Conservation (phyloP, 2,113 vertebrate genomes). For the Gymnogyps californianus region DNA sequence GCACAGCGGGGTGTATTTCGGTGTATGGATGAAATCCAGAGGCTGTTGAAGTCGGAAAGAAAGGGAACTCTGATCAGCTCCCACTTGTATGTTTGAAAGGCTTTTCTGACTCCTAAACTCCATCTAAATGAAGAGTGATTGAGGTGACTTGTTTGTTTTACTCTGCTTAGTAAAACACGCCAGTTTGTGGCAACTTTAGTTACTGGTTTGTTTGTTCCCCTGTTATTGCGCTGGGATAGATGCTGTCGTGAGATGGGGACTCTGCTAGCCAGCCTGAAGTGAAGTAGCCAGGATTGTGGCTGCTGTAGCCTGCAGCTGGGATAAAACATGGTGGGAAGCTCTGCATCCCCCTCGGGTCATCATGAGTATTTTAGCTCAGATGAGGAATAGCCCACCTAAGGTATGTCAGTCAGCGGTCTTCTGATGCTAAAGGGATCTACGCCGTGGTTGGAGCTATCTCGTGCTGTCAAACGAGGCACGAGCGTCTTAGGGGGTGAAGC, state of each 20-base stretch:
- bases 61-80: not conserved
- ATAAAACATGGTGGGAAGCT: not conserved
- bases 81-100: not conserved
- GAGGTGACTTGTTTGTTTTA: not conserved
- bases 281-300: not conserved
- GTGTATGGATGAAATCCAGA: not conserved
- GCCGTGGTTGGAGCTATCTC: not conserved
- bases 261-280: not conserved
- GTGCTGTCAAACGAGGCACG: not conserved
- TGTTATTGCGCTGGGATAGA: not conserved
- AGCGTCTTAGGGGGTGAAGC: not conserved
- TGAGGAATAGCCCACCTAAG: not conserved
- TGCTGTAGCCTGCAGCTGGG: not conserved
- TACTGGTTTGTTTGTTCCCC: not conserved
- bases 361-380: not conserved
- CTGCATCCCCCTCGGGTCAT: not conserved
- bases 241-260: accelerated
- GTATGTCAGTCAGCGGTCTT: not conserved
- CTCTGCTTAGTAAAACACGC: not conserved
- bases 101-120: not conserved
- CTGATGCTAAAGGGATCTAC: not conserved
- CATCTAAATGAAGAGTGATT: not conserved
- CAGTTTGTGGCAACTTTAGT: not conserved
- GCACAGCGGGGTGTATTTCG: not conserved
- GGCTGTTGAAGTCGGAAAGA: not conserved